A percentile compares a stretch with the other conserved stretches of the same genome.
Conservation (phyloP, 2,113 vertebrate species). For the Protomyctophum bolini region DNA sequence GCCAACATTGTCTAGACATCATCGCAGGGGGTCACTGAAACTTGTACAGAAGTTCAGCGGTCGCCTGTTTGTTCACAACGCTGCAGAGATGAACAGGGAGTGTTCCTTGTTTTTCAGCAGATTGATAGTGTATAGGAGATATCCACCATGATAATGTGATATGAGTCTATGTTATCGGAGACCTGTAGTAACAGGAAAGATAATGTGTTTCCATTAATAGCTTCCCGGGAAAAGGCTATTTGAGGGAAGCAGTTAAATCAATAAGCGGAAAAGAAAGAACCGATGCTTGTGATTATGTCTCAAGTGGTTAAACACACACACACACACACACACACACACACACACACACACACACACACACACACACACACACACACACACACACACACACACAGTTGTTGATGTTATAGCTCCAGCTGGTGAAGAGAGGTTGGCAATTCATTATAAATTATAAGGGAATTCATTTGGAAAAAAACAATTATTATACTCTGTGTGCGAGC, state of each 20-base stretch:
- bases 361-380: too few relatives aligned
- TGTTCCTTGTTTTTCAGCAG: constrained; percentile 17
- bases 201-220: constrained; percentile 12
- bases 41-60: too few relatives aligned
- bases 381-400: neutral
- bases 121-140: constrained; percentile 12
- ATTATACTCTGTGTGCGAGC: too few relatives aligned
- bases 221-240: constrained; percentile 3
- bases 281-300: neutral
- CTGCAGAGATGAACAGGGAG: neutral
- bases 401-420: neutral
- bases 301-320: neutral
- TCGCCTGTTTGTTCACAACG: too few relatives aligned
- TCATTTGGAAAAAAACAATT: too few relatives aligned
- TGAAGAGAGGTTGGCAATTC: too few relatives aligned
- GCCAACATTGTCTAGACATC: too few relatives aligned
- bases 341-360: too few relatives aligned
- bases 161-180: constrained; percentile 36
- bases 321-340: too few relatives aligned
- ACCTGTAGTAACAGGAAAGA: constrained; percentile 18
- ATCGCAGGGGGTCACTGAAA: too few relatives aligned
- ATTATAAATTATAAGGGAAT: too few relatives aligned
- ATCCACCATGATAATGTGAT: constrained; percentile 29
- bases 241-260: neutral
- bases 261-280: constrained; percentile 1